phyloP scores from a whole-genome alignment of 2,797 vertebrate genomes.

The Oryzias sinensis region DNA sequence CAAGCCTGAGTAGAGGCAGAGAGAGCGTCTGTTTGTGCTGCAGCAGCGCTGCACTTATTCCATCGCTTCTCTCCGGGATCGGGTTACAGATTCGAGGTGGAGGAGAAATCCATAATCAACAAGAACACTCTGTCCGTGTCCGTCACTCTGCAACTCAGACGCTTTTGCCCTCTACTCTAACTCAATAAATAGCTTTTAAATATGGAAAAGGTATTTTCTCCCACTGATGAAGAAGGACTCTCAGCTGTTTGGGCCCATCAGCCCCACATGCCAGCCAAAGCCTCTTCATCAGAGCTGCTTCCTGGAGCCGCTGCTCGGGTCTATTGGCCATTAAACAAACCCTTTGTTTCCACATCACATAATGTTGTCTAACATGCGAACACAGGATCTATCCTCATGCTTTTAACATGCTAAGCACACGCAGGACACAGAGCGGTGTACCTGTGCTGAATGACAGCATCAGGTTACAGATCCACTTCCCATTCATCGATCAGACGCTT shows the following conservation, averaged over 20 bases:
- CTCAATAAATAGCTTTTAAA: conserved; percentile 85
- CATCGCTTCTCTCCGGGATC: conserved; percentile 73
- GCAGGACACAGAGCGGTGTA: conserved; percentile 1
- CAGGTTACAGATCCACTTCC: conserved; percentile 42
- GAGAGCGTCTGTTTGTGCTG: conserved; percentile 53
- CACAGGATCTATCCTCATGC: conserved; percentile 24
- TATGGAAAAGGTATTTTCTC: conserved; percentile 77
- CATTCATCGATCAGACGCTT: conserved; percentile 51
- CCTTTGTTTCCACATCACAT: conserved; percentile 34
- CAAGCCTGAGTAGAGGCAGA: conserved; percentile 55
- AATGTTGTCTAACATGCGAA: conserved; percentile 29
- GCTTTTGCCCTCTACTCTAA: conserved; percentile 77
- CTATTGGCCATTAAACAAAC: conserved; percentile 22
- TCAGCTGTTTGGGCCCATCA: conserved; percentile 70
- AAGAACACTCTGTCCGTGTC: conserved; percentile 78
- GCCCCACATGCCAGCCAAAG: conserved; percentile 36
- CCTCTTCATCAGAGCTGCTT: conserved; percentile 72
- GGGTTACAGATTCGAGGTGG: conserved; percentile 69
- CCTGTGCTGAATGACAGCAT: conserved; percentile 49
- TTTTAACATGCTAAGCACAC: conserved; percentile 34
- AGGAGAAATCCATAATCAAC: conserved; percentile 75
- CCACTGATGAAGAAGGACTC: conserved; percentile 67
- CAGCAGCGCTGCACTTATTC: conserved; percentile 71
- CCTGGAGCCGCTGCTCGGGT: conserved; percentile 42
- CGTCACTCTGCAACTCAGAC: conserved; percentile 72